Evolutionary conservation across 2,797 vertebrate genomes (phyloP).

Genomic region (Salmo trutta): DNA sequence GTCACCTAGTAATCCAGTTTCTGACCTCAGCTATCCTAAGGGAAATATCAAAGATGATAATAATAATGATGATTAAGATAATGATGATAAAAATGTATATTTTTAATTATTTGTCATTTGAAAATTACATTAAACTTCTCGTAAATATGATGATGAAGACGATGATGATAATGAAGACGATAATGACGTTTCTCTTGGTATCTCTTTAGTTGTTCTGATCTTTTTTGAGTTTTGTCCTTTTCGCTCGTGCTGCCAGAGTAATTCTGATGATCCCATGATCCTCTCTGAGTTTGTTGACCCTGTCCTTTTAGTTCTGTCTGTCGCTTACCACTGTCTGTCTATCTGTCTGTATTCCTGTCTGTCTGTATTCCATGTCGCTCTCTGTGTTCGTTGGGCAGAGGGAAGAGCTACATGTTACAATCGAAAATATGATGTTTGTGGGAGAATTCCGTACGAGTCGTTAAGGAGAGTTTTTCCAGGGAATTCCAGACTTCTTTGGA

Average conservation of each 20-base stretch:
- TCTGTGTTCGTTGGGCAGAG: neutral
- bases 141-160: constrained; percentile 66
- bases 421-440: neutral
- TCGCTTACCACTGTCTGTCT: neutral
- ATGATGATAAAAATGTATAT: constrained; percentile 84
- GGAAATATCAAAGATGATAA: constrained; percentile 78
- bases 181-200: constrained; percentile 72
- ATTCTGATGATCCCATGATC: constrained; percentile 41
- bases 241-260: constrained; percentile 73
- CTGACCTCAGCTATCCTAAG: constrained; percentile 86
- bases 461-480: neutral
- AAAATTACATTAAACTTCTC: constrained; percentile 80
- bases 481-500: neutral
- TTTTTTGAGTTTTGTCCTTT: constrained; percentile 73
- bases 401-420: neutral
- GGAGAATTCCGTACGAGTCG: neutral
- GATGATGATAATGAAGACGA: constrained; percentile 50
- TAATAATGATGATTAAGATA: constrained; percentile 46
- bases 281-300: constrained; percentile 31
- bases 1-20: constrained; percentile 75
- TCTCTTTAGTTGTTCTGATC: constrained; percentile 79
- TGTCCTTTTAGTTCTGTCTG: constrained; percentile 19
- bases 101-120: constrained; percentile 89
- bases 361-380: neutral
- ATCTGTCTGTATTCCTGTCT: too few relatives aligned